Conservation (phyloP, 2,113 vertebrate genomes). For the Phrynosoma platyrhinos region DNA sequence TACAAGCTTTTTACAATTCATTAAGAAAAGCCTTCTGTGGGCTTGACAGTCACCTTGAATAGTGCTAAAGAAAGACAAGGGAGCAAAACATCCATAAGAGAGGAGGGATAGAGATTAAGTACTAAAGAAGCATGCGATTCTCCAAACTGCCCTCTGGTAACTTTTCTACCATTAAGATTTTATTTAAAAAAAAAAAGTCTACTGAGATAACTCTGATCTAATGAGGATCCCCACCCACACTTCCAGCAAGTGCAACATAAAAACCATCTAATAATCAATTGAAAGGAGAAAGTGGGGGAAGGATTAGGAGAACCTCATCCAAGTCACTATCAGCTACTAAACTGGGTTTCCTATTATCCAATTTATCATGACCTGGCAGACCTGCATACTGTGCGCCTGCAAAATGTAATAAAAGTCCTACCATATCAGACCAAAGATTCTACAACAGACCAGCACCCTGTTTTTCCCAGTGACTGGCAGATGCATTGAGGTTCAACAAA, state of each 20-base stretch:
- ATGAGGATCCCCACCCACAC: not conserved
- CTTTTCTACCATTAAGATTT: not conserved
- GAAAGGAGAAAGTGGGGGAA: not conserved
- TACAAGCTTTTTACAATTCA: slow-evolving; percentile 52
- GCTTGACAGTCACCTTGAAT: slow-evolving; percentile 74
- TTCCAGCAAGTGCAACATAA: slow-evolving; percentile 18
- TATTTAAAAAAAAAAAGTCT: not conserved
- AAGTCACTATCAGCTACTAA: not conserved
- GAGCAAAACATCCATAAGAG: slow-evolving; percentile 21
- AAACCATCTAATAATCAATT: slow-evolving; percentile 52
- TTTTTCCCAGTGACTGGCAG: too few relatives aligned
- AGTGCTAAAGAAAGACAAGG: slow-evolving; percentile 44
- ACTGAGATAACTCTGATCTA: slow-evolving; percentile 18
- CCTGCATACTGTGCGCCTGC: too few relatives aligned
- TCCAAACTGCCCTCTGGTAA: slow-evolving; percentile 52
- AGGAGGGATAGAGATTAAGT: not conserved
- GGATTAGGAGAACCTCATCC: not conserved
- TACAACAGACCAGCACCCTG: too few relatives aligned
- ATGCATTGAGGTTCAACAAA: too few relatives aligned
- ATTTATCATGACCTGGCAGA: not conserved
- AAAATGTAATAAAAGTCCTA: not conserved
- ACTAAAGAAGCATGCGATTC: not conserved
- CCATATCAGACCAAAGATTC: too few relatives aligned
- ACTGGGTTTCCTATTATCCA: too few relatives aligned
- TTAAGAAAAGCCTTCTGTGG: slow-evolving; percentile 57